Conservation (phyloP, 2,888 invertebrate species). For the Campoletis raptor region DNA sequence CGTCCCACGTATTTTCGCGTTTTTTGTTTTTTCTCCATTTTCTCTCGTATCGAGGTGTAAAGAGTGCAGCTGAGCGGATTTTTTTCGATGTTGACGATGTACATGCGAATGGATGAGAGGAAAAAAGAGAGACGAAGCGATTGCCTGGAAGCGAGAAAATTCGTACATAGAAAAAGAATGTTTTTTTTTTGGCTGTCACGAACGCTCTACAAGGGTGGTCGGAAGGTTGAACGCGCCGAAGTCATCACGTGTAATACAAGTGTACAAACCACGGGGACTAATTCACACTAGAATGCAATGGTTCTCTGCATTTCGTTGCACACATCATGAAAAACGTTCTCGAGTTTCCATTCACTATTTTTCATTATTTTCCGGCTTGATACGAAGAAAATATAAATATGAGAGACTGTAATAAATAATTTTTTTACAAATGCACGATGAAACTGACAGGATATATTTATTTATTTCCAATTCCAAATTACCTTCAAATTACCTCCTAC, state of each 20-base stretch:
- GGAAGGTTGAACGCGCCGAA: not conserved
- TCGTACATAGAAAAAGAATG: not conserved
- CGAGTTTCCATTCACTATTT: conserved; percentile 11
- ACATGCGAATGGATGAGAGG: not conserved
- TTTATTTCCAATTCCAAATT: not conserved
- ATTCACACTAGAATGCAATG: conserved; percentile 7
- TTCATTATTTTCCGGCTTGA: not conserved
- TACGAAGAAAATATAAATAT: not conserved
- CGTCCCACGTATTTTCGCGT: not conserved
- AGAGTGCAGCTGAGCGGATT: conserved; percentile 26
- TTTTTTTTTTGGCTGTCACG: conserved; percentile 8
- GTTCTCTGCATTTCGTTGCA: conserved; percentile 13
- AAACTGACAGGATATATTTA: not conserved
- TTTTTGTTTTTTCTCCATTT: conserved; percentile 41
- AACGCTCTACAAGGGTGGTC: not conserved
- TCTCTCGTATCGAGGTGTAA: conserved; percentile 47
- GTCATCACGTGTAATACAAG: conserved; percentile 25
- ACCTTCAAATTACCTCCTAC: too few species aligned
- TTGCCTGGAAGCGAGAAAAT: conserved; percentile 28
- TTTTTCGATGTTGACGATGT: conserved; percentile 1
- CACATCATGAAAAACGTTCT: conserved; percentile 8
- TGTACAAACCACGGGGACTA: conserved; percentile 12
- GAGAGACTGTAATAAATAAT: not conserved
- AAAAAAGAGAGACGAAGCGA: not conserved
- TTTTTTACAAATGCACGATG: not conserved